Percentiles rank a stretch among this genome's conserved stretches.
Conservation (phyloP, 2,888 invertebrate genomes). For the Drosophila maculinotata region DNA sequence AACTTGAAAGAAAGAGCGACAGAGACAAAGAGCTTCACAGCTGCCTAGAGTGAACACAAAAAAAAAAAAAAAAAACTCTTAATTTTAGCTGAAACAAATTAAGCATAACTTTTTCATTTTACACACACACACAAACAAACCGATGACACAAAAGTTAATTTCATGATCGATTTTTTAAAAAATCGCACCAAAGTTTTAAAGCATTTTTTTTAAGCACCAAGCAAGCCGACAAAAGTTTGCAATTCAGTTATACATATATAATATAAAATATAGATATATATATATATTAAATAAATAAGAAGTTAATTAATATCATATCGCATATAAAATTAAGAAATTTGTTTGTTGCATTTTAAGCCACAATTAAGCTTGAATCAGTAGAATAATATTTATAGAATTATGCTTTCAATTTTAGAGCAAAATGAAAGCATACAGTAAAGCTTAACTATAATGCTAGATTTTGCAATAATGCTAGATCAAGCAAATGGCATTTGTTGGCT, state of each 20-base stretch:
- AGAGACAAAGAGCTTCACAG: conserved; percentile 20
- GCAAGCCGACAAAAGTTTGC: conserved; percentile 12
- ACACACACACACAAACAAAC: conserved; percentile 6
- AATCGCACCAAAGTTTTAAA: conserved; percentile 37
- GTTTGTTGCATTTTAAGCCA: no score
- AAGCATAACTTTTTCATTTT: conserved; percentile 60
- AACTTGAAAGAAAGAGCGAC: conserved; percentile 42
- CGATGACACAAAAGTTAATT: conserved; percentile 56
- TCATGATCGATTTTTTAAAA: conserved; percentile 56
- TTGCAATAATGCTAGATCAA: no score
- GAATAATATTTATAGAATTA: no score
- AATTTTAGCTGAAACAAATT: conserved; percentile 62
- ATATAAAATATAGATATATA: background rate
- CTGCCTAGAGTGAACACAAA: conserved; percentile 17
- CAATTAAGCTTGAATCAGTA: no score
- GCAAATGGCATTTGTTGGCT: conserved; percentile 44
- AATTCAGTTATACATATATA: background rate
- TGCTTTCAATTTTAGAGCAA: no score
- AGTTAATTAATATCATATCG: no score
- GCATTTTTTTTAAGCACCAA: conserved; percentile 12
- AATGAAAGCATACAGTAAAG: no score
- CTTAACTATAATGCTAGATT: no score
- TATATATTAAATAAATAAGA: background rate
- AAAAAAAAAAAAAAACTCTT: conserved; percentile 24
- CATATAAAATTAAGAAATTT: no score